Evolutionary conservation across 30 jellyfish, hydroid and myxozoan species (phyloP).

Genomic region (Catostylus mosaicus): DNA sequence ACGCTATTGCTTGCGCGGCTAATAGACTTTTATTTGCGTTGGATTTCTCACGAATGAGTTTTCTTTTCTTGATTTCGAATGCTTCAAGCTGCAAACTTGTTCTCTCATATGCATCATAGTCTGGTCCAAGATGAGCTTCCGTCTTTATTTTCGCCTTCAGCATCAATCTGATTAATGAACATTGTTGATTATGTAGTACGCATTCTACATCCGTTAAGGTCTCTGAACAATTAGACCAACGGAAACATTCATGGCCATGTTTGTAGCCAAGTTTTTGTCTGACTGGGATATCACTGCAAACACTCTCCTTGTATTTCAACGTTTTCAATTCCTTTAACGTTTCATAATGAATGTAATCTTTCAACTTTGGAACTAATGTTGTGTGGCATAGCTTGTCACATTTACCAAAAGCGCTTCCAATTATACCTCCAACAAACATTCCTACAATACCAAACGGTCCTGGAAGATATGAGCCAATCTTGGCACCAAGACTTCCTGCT

Average conservation of each 20-base stretch:
- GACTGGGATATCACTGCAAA: constrained; percentile 29
- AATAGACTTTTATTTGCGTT: constrained; percentile 22
- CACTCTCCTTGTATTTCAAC: constrained; percentile 28
- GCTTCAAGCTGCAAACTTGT: constrained; percentile 37
- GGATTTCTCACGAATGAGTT: constrained; percentile 10
- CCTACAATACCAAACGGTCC: constrained; percentile 71
- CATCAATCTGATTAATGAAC: constrained; percentile 15
- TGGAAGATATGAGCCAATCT: constrained; percentile 53
- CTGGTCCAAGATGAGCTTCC: constrained; percentile 3
- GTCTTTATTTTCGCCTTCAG: constrained; percentile 17
- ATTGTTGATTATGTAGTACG: constrained; percentile 30
- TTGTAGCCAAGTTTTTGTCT: constrained; percentile 39
- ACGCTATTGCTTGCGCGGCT: constrained; percentile 16
- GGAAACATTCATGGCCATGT: constrained; percentile 44
- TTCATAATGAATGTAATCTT: constrained; percentile 19
- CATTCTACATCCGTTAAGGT: constrained; percentile 35
- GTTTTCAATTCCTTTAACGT: constrained; percentile 11
- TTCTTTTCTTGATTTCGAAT: background rate
- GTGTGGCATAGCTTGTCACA: constrained; percentile 55
- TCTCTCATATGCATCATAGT: constrained; percentile 17
- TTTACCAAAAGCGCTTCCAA: constrained; percentile 67
- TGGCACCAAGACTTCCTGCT: constrained; percentile 56
- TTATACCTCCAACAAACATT: constrained; percentile 58
- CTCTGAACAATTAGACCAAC: constrained; percentile 54
- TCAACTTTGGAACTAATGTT: constrained; percentile 18